These are phyloP conservation scores for Eutolmus rufibarbis DNA, from an alignment of 2,888 invertebrate genomes.

Conservation along the genomic window DNA sequence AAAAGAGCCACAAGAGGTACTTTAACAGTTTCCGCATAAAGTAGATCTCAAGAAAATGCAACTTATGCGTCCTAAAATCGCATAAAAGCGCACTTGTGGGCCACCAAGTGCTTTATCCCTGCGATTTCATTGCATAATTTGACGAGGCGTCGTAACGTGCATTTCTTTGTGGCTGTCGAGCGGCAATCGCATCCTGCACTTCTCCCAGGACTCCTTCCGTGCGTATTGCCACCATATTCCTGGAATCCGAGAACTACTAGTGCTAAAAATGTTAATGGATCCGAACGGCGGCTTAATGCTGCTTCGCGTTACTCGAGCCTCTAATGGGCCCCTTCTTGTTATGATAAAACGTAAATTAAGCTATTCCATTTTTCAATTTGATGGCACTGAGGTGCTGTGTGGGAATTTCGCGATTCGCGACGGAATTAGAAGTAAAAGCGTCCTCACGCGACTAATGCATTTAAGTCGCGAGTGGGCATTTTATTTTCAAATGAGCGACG, in stretches of 20 bases:
- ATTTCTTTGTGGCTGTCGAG: neutral
- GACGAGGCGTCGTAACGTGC: conserved; percentile 16
- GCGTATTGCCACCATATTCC: neutral
- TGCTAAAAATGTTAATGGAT: neutral
- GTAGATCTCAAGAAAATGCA: conserved; percentile 28
- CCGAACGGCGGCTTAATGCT: neutral
- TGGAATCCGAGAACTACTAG: conserved; percentile 5
- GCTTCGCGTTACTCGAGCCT: neutral
- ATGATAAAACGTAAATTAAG: neutral
- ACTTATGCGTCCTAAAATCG: conserved; percentile 30
- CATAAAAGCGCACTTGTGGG: conserved; percentile 18
- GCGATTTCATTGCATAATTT: conserved; percentile 35
- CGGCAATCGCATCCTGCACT: neutral
- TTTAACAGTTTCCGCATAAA: conserved; percentile 23
- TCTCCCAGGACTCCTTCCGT: neutral
- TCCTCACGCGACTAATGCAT: neutral
- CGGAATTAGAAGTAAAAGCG: neutral
- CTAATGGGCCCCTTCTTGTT: neutral
- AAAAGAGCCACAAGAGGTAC: conserved; percentile 29
- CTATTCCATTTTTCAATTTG: conserved; percentile 7
- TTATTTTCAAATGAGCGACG: neutral
- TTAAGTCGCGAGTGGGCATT: neutral
- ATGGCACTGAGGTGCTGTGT: neutral
- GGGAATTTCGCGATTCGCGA: neutral
- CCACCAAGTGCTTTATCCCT: neutral